phyloP scores from a whole-genome alignment of 2,888 invertebrate genomes.

The Heterodera filipjevi region DNA sequence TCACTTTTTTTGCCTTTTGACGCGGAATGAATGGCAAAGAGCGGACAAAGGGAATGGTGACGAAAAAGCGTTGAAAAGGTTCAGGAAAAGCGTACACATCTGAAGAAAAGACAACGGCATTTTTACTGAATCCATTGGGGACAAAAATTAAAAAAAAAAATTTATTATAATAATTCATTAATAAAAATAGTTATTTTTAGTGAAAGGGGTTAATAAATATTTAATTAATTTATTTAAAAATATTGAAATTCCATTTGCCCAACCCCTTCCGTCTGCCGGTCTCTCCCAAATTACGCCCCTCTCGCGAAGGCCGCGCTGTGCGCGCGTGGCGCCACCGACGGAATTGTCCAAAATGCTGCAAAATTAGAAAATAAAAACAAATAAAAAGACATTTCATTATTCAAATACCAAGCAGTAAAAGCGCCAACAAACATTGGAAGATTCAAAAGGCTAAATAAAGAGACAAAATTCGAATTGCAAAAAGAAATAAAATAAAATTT shows the following conservation, averaged over 20 bases:
- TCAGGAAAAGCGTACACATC: conserved; percentile 56
- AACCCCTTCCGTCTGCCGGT: conserved; percentile 41
- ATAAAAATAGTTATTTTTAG: no score
- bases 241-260: background rate
- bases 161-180: background rate
- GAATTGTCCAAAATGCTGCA: conserved; percentile 54
- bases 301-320: conserved; percentile 57
- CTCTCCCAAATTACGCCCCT: conserved; percentile 52
- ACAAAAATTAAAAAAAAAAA: background rate
- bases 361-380: background rate
- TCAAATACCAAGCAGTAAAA: conserved; percentile 51
- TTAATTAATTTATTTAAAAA: no score
- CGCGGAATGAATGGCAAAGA: conserved; percentile 54
- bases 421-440: conserved; percentile 65
- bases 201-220: no score
- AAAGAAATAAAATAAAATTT: conserved; percentile 11
- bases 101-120: background rate
- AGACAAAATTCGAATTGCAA: background rate
- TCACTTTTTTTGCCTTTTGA: conserved; percentile 29
- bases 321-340: conserved; percentile 56
- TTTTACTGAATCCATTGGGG: no score
- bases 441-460: conserved; percentile 43
- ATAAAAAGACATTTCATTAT: conserved; percentile 34
- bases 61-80: conserved; percentile 47
- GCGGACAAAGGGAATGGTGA: conserved; percentile 48